Evolutionary conservation across 2,797 vertebrate species (phyloP).

Genomic region (Microctenopoma stevenorrisi): DNA sequence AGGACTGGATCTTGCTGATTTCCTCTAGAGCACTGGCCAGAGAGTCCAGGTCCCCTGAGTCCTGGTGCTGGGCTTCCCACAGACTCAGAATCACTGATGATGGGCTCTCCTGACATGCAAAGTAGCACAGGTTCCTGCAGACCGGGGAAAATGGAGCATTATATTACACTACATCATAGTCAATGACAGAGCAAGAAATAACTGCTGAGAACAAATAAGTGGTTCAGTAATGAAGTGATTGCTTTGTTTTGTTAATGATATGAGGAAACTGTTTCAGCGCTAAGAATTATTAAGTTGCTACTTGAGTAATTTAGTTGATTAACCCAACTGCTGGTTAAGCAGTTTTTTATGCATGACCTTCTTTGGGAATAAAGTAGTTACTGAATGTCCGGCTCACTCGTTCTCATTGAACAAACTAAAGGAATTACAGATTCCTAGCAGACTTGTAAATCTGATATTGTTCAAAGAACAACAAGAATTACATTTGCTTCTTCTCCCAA

Average conservation of each 20-base stretch:
- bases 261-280: background rate
- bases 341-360: no score
- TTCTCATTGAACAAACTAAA: background rate
- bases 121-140: constrained; percentile 93
- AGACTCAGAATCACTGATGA: constrained; percentile 97
- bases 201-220: constrained; percentile 12
- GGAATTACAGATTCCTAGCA: background rate
- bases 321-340: no score
- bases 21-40: constrained; percentile 97
- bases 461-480: background rate
- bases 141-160: constrained; percentile 11
- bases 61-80: constrained; percentile 97
- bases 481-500: no score
- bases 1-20: constrained; percentile 91
- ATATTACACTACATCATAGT: constrained; percentile 2
- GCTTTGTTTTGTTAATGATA: constrained; percentile 8
- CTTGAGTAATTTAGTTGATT: background rate
- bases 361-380: background rate
- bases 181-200: background rate
- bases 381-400: background rate
- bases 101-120: constrained; percentile 92
- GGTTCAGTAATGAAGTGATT: constrained; percentile 7
- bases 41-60: constrained; percentile 94
- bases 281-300: constrained; percentile 1
- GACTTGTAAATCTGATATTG: background rate